Percentiles rank a stretch among this genome's conserved stretches.
These are phyloP conservation scores for Varanus salvator DNA, from an alignment of 2,113 vertebrate species.

Conservation along the genomic window DNA sequence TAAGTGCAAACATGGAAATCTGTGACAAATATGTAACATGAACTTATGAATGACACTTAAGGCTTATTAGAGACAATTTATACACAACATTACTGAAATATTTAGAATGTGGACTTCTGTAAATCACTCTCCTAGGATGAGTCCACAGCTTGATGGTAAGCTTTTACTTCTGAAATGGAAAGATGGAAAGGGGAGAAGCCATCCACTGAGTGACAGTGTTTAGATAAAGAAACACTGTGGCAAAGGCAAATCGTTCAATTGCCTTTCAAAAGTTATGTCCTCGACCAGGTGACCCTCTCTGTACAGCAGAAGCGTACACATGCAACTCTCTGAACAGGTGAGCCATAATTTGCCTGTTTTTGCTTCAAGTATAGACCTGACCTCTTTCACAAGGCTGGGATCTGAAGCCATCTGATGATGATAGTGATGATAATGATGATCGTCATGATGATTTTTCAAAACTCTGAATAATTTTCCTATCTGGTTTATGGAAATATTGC, in stretches of 20 bases:
- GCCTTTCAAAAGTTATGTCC: conserved; percentile 22
- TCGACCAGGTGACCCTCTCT: background rate
- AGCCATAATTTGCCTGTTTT: background rate
- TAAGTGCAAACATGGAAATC: conserved; percentile 76
- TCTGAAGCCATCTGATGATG: background rate
- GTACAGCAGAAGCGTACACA: conserved; percentile 29
- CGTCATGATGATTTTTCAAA: background rate
- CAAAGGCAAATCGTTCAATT: conserved; percentile 61
- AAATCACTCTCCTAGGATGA: conserved; percentile 68
- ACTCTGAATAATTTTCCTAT: background rate
- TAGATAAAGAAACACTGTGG: conserved; percentile 58
- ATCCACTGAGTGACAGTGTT: conserved; percentile 57
- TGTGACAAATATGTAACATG: conserved; percentile 67
- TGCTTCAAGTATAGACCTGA: conserved; percentile 18
- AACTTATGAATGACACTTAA: conserved; percentile 71
- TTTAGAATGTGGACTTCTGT: conserved; percentile 69
- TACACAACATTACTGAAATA: conserved; percentile 75
- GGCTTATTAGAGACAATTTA: conserved; percentile 75
- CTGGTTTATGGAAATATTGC: conserved; percentile 41
- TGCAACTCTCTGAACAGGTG: conserved; percentile 42
- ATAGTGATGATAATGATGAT: no score
- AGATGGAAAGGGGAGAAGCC: conserved; percentile 70
- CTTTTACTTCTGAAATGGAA: conserved; percentile 65
- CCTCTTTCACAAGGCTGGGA: conserved; percentile 4
- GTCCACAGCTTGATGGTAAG: conserved; percentile 76